Base-by-base conservation (phyloP, 2,888 invertebrate genomes). In the Cremastinae sp. region DNA sequence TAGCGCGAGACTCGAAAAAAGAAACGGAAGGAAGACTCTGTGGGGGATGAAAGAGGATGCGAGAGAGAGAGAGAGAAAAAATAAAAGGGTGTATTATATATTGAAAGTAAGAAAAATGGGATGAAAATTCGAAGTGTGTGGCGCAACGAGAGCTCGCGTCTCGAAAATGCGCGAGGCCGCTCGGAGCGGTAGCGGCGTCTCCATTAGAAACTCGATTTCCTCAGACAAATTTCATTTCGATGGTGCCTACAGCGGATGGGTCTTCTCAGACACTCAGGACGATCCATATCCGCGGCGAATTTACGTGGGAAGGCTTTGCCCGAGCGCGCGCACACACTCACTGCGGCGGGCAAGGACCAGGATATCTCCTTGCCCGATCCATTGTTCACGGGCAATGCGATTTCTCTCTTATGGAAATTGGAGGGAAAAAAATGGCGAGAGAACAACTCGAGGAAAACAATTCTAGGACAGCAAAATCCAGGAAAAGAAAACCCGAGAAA, bases 161-260 rank as follows among this genome's bases (percentile, higher is more conserved):
- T 28, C 28, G 28, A 61, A 69, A 76, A 73, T 34, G 53, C 68
- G 64, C 59, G 64, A 45, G 75, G 49, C 41, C 58, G 69, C 68
- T 18, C 2, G 10, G 38, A 28, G 66, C 9, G 61, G 54, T 5
- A 41, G 14, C 34, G 49, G 69, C 62, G 47, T 70, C 76, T 73
- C 76, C 74, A 77, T 77, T 77, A 77, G 76, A 77, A 74, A 77
- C 76, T 77, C 77, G 59, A 77, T 77, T 77, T 77, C 53, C 69
- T 41, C 12, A 66, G 74, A 74, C 77, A 77, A 77, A 77, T 70
- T 77, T 77, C 61, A 77, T 74, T 77, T 70, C 54, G 56, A 77
- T 74, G 64, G 65, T 51, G 65, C 65, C 54, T 59, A 66, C 61
- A 56, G 54, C 54, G 43, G 34, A n/a, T 34, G 34, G 14, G 20